Evolutionary conservation across 2,113 vertebrate species (phyloP).

Genomic region (Lipotes vexillifer): DNA sequence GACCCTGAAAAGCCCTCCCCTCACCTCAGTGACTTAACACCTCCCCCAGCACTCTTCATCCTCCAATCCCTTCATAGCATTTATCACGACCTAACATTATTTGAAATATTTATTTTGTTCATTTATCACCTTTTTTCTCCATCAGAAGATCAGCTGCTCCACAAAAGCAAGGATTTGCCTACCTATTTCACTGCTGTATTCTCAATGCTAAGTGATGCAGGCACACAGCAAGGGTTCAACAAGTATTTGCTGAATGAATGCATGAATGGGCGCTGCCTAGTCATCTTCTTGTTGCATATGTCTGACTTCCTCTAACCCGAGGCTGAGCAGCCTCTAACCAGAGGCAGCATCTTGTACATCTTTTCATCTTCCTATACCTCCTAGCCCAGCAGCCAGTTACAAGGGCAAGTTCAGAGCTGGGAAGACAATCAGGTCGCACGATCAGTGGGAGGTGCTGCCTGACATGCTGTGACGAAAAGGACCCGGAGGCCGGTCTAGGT

Average conservation of each 20-base stretch:
- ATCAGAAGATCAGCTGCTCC: not conserved
- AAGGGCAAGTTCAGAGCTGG: not conserved
- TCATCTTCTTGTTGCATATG: not conserved
- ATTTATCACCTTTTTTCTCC: not conserved
- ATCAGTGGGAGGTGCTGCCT: not conserved
- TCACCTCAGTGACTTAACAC: not conserved
- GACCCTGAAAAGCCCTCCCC: not conserved
- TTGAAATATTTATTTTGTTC: not conserved
- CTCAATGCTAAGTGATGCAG: not conserved
- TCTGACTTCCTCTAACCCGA: not conserved
- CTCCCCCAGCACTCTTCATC: not conserved
- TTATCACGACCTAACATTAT: not conserved
- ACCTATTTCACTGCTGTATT: not conserved
- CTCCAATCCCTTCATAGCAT: not conserved
- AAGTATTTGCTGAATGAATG: not conserved
- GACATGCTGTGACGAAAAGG: fast-evolving
- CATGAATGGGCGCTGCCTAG: not conserved
- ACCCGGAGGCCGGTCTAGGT: fast-evolving
- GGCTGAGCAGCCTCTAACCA: not conserved
- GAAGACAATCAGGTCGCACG: fast-evolving
- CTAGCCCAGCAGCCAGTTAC: not conserved
- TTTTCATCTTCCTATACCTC: not conserved
- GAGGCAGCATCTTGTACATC: not conserved
- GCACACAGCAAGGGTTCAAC: not conserved
- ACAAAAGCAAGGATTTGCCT: not conserved